These are phyloP conservation scores for Struthio camelus DNA, from an alignment of 2,113 vertebrate genomes.

Conservation along the genomic window DNA sequence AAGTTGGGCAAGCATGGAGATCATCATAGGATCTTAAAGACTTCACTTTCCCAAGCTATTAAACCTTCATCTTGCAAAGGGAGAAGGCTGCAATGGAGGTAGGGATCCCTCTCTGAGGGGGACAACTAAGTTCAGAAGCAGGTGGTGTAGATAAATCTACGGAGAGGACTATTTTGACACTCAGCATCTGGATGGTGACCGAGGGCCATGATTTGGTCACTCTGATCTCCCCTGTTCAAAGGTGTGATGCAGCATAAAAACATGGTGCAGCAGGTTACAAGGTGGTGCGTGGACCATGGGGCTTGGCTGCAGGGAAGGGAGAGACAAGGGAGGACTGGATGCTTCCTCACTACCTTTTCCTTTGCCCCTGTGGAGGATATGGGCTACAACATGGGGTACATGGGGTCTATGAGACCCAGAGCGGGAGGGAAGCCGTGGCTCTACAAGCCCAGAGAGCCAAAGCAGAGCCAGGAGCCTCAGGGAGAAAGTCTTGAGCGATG, in stretches of 20 bases:
- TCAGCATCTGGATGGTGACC: accelerated
- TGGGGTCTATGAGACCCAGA: accelerated
- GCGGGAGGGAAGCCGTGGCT: background rate
- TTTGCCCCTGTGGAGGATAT: background rate
- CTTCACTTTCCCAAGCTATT: background rate
- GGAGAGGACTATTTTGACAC: background rate
- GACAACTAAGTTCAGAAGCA: accelerated
- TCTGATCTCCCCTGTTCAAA: background rate
- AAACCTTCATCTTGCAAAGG: background rate
- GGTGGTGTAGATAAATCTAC: background rate
- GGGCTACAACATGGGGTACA: background rate
- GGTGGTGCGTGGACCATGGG: background rate
- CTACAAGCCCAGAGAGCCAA: background rate
- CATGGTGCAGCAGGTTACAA: background rate
- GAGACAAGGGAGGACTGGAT: background rate
- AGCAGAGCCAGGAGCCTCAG: background rate
- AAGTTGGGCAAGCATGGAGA: no score
- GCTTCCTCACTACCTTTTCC: background rate
- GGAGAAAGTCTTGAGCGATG: background rate
- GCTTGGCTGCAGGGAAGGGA: background rate
- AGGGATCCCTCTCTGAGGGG: background rate
- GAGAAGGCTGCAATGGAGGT: background rate
- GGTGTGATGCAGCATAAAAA: background rate
- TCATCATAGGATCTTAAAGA: background rate
- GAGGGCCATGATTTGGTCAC: background rate